These are phyloP conservation scores for Ammospiza maritima DNA, from an alignment of 2,797 vertebrate genomes.

Conservation along the genomic window DNA sequence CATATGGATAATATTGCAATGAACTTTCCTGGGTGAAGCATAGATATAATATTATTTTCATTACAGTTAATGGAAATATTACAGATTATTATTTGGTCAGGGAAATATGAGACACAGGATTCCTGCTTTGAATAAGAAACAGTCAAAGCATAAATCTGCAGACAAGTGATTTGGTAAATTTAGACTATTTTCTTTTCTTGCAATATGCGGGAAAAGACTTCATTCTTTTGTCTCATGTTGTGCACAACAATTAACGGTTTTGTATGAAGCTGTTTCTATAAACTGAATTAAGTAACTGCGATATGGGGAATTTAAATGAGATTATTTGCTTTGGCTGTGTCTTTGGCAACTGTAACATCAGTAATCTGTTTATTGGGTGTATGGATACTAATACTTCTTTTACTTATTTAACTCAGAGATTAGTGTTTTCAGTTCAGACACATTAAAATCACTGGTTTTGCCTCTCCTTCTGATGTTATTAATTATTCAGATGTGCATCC, in stretches of 20 bases:
- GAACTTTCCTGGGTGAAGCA: not conserved
- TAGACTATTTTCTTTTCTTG: not conserved
- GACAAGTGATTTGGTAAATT: not conserved
- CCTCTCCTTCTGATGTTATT: not conserved
- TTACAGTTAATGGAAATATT: not conserved
- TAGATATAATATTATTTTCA: not conserved
- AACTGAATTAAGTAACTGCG: not conserved
- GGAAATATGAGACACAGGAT: not conserved
- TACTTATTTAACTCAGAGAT: not conserved
- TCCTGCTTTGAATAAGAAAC: not conserved
- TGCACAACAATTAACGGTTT: not conserved
- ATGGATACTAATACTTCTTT: not conserved
- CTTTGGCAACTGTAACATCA: not conserved
- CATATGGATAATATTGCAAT: not conserved
- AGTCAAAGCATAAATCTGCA: not conserved
- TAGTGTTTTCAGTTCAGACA: not conserved
- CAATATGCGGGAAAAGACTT: not conserved
- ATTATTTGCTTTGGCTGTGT: not conserved
- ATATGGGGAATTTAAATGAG: not conserved
- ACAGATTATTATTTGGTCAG: not conserved
- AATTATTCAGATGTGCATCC: not conserved
- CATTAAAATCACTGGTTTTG: not conserved
- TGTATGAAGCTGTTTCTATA: not conserved
- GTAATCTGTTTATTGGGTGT: not conserved
- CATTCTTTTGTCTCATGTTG: not conserved